A percentile compares a stretch with the other conserved stretches of the same genome.
Evolutionary conservation across 1,140 invertebrate genomes (phyloP).

Genomic region (Argopecten irradians): DNA sequence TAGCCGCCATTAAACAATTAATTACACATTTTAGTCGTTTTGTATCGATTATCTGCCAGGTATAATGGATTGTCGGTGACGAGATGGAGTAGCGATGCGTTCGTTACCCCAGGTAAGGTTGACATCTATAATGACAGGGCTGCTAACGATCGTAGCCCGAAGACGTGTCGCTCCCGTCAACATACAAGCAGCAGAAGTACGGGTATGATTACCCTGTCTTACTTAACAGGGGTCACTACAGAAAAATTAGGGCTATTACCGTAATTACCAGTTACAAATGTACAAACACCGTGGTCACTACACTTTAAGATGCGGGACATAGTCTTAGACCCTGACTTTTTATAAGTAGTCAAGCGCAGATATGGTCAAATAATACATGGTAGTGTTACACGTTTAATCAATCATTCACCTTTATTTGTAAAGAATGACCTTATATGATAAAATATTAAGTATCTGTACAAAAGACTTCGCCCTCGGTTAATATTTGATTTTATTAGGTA

Average conservation of each 20-base stretch:
- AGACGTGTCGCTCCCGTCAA: background rate
- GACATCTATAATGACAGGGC: background rate
- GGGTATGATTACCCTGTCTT: background rate
- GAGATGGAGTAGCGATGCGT: constrained; percentile 5
- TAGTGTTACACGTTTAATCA: too few relatives aligned
- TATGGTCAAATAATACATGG: too few relatives aligned
- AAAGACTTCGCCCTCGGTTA: too few relatives aligned
- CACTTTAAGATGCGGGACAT: too few relatives aligned
- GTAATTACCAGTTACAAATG: background rate
- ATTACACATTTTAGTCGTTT: constrained; percentile 18
- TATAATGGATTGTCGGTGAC: background rate
- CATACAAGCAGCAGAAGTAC: background rate
- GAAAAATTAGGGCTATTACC: background rate
- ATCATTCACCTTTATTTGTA: too few relatives aligned
- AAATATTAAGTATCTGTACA: too few relatives aligned
- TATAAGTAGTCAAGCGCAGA: too few relatives aligned
- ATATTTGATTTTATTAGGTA: too few relatives aligned
- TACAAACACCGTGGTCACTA: background rate
- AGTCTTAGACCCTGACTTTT: too few relatives aligned
- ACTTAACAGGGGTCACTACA: background rate
- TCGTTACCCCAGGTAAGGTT: constrained; percentile 5
- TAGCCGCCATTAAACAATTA: constrained; percentile 10
- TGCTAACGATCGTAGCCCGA: background rate
- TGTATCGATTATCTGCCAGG: constrained; percentile 8
- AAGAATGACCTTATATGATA: too few relatives aligned